Base-by-base conservation (phyloP, 1,140 invertebrate species). In the Drosophila aff. region DNA sequence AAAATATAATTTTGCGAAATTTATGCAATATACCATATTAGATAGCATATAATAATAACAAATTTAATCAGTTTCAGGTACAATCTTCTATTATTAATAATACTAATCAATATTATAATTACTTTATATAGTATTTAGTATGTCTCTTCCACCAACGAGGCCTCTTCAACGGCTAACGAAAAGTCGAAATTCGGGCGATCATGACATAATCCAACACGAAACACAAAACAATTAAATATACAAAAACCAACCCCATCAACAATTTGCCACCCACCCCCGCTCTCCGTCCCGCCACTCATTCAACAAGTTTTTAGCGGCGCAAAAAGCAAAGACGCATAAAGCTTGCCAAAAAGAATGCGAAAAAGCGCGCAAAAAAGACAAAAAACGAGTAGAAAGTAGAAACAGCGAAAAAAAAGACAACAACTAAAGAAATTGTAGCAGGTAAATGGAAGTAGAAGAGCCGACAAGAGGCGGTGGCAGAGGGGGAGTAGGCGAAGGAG, bases 251-350 rank as follows among this genome's bases (percentile, higher is more conserved):
- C 75, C 75, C 74, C 57, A 60, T 61, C 74, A 68, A 53, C 63
- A 52, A 68, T 47, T 36, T 53, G 44, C 55, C 53, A 41, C 40
- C 46, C 53, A 58, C 15, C 41, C 33, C 33, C 52, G 33, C 38
- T 16, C 31, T 41, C 41, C 57, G 16, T 18, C 23, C 57, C 68
- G 7, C 26, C 10, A 13, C 63, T 36, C 73, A 43, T 31, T 55
- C 73, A 68, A 76, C 76, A 65, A 80, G 81, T 84, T 84, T 84
- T 84, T 84, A 62, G 76, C 79, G 53, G 73, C 65, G 62, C 78
- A 78, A 69, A 76, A 84, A 71, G 65, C 76, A 64, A 76, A 62
- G 10, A 76, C 65, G 71, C 81, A 82, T 81, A 84, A 77, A 68
- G 57, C 59, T 58, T 47, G 59, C 53, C 49, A 64, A 53, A 57